Evolutionary conservation across 2,797 vertebrate species (phyloP).

Genomic region (Gobio occitaniae): DNA sequence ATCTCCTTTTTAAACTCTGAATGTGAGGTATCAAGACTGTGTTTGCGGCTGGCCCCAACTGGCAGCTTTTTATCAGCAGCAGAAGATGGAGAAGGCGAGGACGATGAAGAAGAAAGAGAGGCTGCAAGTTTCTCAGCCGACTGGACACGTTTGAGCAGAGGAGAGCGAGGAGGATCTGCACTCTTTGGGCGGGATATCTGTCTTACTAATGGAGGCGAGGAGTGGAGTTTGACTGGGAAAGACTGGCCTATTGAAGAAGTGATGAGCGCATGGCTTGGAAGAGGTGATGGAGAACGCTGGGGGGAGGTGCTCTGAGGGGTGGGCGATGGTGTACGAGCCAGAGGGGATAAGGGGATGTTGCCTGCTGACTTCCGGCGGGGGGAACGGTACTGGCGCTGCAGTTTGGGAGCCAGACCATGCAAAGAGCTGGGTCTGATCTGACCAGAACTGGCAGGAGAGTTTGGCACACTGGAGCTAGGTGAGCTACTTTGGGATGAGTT

Average conservation of each 20-base stretch:
- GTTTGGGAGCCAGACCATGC: constrained; percentile 93
- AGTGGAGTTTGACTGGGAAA: constrained; percentile 92
- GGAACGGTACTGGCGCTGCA: constrained; percentile 95
- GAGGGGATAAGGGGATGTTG: constrained; percentile 93
- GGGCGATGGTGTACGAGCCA: constrained; percentile 95
- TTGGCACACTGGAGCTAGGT: constrained; percentile 94
- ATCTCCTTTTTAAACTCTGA: constrained; percentile 95
- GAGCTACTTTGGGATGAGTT: constrained; percentile 98
- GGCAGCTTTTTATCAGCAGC: constrained; percentile 86
- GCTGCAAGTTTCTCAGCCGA: constrained; percentile 91
- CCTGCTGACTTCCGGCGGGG: constrained; percentile 94
- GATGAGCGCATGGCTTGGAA: constrained; percentile 82
- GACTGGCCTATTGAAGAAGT: constrained; percentile 79
- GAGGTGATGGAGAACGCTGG: constrained; percentile 91
- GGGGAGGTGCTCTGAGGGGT: constrained; percentile 92
- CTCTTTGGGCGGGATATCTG: constrained; percentile 95
- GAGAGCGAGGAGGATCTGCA: constrained; percentile 91
- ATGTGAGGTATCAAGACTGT: constrained; percentile 91
- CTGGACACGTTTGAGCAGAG: constrained; percentile 94
- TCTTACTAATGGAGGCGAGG: constrained; percentile 89
- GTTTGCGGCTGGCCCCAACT: constrained; percentile 79
- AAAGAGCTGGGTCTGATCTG: constrained; percentile 95
- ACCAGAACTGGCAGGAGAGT: constrained; percentile 93
- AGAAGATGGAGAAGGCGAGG: constrained; percentile 74
- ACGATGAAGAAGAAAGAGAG: constrained; percentile 78